These are phyloP conservation scores for Caenorhabditis doughertyi DNA, from an alignment of 2,888 invertebrate species.

Conservation along the genomic window DNA sequence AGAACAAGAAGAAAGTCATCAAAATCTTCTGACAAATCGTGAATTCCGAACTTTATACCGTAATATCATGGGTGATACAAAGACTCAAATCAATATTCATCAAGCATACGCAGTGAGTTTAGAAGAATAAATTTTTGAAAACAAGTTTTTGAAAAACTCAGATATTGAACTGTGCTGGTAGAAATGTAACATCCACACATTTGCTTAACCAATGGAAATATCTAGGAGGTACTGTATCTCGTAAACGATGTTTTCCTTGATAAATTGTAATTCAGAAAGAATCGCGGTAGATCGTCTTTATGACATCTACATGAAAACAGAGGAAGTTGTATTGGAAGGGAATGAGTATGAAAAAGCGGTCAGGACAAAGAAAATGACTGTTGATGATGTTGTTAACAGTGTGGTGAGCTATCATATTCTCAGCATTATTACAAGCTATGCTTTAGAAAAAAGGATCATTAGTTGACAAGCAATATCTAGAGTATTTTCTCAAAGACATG, in stretches of 20 bases:
- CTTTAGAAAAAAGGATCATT: constrained; percentile 35
- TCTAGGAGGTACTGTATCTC: constrained; percentile 5
- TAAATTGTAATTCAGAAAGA: constrained; percentile 31
- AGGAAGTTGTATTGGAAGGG: constrained; percentile 33
- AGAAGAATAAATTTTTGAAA: not conserved
- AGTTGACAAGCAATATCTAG: constrained; percentile 46
- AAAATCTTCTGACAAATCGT: constrained; percentile 6
- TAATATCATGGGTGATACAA: constrained; percentile 48
- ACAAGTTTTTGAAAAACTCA: not conserved
- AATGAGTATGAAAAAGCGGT: constrained; percentile 38
- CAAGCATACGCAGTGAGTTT: constrained; percentile 54
- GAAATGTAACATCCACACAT: constrained; percentile 33
- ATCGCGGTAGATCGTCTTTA: constrained; percentile 46
- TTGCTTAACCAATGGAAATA: constrained; percentile 39
- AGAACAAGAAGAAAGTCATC: not conserved
- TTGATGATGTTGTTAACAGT: constrained; percentile 19
- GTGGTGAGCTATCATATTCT: constrained; percentile 27
- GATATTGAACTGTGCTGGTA: constrained; percentile 49
- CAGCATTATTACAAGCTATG: not conserved
- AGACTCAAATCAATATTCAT: constrained; percentile 30
- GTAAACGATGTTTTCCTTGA: not conserved
- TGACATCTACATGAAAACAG: constrained; percentile 50
- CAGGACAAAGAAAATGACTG: constrained; percentile 28
- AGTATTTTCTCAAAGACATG: constrained; percentile 36
- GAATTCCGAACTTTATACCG: constrained; percentile 43